Base-by-base conservation (phyloP, 2,797 vertebrate species). In the Acrossocheilus fasciatus region DNA sequence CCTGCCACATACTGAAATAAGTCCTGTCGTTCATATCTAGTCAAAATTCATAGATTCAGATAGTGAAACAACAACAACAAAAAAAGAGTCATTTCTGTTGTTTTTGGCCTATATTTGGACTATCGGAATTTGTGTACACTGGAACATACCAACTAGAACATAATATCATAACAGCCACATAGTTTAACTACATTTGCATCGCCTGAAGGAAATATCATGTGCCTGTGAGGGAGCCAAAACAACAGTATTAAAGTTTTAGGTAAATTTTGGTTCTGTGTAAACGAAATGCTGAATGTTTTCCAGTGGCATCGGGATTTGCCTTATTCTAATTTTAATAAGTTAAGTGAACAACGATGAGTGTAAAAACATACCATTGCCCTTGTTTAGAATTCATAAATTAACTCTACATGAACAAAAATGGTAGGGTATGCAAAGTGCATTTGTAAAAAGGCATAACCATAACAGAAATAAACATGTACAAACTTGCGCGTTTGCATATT, bases 1-100 rank as follows among this genome's bases (percentile, higher is more conserved):
- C 91, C 94, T 95, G 94, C 91, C 96, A 96, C 93, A 92, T 93
- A 92, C 89, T 92, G 91, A 92, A 93, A 94, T 91, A 91, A 92
- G 91, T 87, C 90, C 84, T 91, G 94, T 94, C 95, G 95, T 92
- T 95, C 94, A 95, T 91, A 88, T 64, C 84, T 86, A 76, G 76
- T 83, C 88, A 88, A 88, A 89, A 93, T 92, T 83, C 34, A 72
- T 77, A 85, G 59, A 88, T 36, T 83, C 39, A 77, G 64, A 50
- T 77, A 41, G 26, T 85, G 81, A 50, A 50, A 50, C 47, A 23
- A 20, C 17, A 17, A 6, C 50, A 83, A 83, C 26, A 79, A 81
- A 79, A 74, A 45, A 81, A 59, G 45, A 57, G 15, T 30, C 6
- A 9, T 76, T 15, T 79, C 68, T 68, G 30, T 82, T 77, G 64